Conservation (phyloP, 2,797 vertebrate genomes). For the Muscicapa comitata region DNA sequence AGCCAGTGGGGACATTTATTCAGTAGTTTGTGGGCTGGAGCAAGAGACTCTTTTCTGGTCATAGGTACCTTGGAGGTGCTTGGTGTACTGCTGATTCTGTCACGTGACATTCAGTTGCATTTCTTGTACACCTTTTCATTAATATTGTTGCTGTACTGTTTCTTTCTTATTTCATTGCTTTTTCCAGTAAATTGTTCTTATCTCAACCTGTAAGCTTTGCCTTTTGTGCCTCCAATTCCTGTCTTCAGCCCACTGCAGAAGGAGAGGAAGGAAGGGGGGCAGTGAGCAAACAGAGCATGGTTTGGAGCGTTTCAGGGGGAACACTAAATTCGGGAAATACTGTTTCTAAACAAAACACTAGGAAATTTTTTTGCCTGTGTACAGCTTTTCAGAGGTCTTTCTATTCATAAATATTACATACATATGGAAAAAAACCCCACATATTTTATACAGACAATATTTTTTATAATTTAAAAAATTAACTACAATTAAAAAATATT, state of each 20-base stretch:
- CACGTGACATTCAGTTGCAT: rapidly evolving
- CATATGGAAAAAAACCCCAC: neutral
- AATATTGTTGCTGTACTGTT: neutral
- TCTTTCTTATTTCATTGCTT: neutral
- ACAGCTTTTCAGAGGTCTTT: neutral
- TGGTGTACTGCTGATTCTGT: neutral
- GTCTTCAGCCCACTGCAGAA: neutral
- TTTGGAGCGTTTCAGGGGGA: neutral
- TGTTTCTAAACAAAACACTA: neutral
- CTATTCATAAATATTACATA: neutral
- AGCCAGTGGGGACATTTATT: neutral
- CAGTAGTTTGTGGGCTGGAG: neutral
- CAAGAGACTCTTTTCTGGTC: neutral
- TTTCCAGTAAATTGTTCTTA: neutral
- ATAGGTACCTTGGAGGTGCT: rapidly evolving
- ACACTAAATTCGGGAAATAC: neutral
- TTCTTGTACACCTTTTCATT: neutral
- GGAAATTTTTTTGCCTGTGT: rapidly evolving
- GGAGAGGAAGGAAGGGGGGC: rapidly evolving
- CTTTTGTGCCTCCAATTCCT: neutral
- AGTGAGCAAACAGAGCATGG: neutral
- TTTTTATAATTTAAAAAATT: neutral
- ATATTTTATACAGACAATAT: neutral
- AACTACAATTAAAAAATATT: neutral
- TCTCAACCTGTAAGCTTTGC: neutral